phyloP scores from a whole-genome alignment of 2,113 vertebrate genomes.

The Pachypanchax playfairii region DNA sequence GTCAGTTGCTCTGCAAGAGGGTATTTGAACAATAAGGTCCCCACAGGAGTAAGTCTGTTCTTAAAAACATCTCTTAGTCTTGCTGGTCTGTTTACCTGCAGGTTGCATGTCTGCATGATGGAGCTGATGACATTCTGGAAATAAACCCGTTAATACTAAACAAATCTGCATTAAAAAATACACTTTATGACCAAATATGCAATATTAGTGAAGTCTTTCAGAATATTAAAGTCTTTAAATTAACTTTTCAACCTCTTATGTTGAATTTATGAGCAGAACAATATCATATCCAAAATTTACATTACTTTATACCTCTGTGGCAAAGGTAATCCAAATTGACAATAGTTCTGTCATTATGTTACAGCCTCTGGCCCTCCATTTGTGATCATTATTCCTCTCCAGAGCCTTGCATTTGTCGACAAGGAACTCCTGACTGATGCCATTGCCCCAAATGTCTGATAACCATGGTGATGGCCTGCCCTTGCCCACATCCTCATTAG shows the following conservation, averaged over 20 bases:
- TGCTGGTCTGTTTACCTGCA: constrained; percentile 36
- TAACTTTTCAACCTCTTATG: background rate
- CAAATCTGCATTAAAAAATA: too few species aligned
- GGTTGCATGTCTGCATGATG: constrained; percentile 13
- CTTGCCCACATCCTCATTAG: constrained; percentile 64
- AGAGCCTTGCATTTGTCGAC: constrained; percentile 18
- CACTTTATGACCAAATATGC: too few species aligned
- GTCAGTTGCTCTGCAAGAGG: constrained; percentile 30
- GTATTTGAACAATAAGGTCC: constrained; percentile 37
- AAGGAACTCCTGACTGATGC: constrained; percentile 47
- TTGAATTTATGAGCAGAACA: background rate
- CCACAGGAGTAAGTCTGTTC: constrained; percentile 26
- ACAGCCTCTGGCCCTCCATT: background rate
- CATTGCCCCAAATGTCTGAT: constrained; percentile 41
- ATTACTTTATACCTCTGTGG: constrained; percentile 3
- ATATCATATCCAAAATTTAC: background rate
- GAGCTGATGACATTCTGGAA: background rate
- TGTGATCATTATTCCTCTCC: constrained; percentile 27
- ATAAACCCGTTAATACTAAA: constrained; percentile 3
- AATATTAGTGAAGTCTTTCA: too few species aligned
- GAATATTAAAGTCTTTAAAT: too few species aligned
- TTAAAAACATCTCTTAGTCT: constrained; percentile 28
- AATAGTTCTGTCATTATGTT: constrained; percentile 10
- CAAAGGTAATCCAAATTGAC: constrained; percentile 6
- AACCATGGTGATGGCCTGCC: constrained; percentile 43